These are phyloP conservation scores for Euplexia lucipara DNA, from an alignment of 2,888 invertebrate species.

Conservation along the genomic window DNA sequence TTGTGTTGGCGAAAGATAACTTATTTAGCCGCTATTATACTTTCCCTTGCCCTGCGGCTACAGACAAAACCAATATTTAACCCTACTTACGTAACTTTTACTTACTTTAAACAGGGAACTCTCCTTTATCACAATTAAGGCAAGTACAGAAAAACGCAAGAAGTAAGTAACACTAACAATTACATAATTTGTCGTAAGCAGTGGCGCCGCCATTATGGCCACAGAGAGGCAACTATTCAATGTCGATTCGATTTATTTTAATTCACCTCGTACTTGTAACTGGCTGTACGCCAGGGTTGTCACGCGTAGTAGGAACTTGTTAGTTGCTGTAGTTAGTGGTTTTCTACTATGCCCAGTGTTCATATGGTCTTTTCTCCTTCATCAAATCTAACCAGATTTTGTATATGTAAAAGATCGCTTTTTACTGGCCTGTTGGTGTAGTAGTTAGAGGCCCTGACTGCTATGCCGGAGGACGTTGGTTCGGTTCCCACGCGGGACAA, in stretches of 20 bases:
- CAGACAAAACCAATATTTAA: background rate
- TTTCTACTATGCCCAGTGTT: background rate
- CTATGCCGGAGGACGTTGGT: too few species aligned
- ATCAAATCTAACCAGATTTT: too few species aligned
- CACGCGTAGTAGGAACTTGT: constrained; percentile 10
- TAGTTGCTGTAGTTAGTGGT: constrained; percentile 18
- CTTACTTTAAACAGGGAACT: background rate
- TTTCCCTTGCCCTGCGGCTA: background rate
- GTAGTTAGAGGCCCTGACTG: too few species aligned
- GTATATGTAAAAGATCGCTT: too few species aligned
- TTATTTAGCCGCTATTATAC: background rate
- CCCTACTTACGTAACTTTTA: too few species aligned
- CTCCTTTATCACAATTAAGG: constrained; percentile 13
- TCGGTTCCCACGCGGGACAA: too few species aligned
- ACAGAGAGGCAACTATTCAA: constrained; percentile 72
- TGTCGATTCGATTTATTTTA: constrained; percentile 78
- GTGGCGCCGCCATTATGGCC: constrained; percentile 32
- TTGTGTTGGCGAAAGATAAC: background rate
- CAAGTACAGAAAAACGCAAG: constrained; percentile 8
- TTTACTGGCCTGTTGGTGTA: too few species aligned
- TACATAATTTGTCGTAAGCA: constrained; percentile 49
- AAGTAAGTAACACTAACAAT: constrained; percentile 23
- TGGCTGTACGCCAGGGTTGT: constrained; percentile 48
- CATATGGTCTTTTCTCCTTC: background rate
- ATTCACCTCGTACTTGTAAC: constrained; percentile 67